Conservation (phyloP, 2,888 invertebrate species). For the Nyleta sp. region DNA sequence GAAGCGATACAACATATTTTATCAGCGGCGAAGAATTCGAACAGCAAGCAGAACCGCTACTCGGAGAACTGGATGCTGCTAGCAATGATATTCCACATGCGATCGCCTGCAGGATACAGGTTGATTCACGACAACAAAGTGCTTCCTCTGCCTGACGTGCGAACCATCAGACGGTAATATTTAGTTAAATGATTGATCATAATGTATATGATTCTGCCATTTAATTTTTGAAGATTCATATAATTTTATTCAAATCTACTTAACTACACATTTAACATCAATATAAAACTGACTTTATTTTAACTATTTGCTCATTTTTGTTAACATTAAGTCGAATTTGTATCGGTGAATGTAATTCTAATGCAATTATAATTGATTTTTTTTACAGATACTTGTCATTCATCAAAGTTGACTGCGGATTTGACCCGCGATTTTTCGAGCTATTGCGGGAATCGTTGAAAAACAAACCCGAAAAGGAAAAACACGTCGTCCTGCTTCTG, state of each 20-base stretch:
- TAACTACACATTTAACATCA: no score
- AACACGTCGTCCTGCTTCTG: constrained; percentile 4
- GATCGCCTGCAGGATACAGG: not conserved
- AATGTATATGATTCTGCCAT: no score
- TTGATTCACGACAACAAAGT: not conserved
- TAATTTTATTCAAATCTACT: no score
- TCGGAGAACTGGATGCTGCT: not conserved
- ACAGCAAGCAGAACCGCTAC: not conserved
- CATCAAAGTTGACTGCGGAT: constrained; percentile 82
- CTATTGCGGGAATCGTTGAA: constrained; percentile 85
- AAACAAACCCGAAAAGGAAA: constrained; percentile 75
- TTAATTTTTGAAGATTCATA: no score
- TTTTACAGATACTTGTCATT: not conserved
- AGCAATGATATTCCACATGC: not conserved
- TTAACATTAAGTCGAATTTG: not conserved
- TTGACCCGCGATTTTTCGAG: constrained; percentile 91
- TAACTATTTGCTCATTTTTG: not conserved
- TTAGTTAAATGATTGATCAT: not conserved
- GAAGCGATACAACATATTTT: not conserved
- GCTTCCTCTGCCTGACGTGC: constrained; percentile 1
- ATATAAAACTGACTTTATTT: no score
- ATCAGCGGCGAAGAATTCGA: not conserved
- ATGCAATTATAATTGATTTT: not conserved
- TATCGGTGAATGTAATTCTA: not conserved
- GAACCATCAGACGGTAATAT: constrained; percentile 4